phyloP scores from a whole-genome alignment of 2,797 vertebrate species.

The Chromis chromis region DNA sequence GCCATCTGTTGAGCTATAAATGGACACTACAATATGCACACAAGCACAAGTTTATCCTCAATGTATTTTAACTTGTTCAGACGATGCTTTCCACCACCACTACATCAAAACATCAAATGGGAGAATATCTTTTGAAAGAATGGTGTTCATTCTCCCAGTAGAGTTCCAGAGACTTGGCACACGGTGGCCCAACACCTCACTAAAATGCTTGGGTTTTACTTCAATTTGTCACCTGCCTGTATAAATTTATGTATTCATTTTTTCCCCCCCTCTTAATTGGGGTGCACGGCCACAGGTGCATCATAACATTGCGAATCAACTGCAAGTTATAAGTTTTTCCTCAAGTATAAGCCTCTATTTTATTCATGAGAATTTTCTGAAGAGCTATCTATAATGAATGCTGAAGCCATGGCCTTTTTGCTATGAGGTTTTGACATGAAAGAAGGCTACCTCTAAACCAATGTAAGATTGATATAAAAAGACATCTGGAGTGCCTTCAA shows the following conservation, averaged over 20 bases:
- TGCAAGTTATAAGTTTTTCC: slow-evolving; percentile 65
- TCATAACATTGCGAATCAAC: slow-evolving; percentile 46
- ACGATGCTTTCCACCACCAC: background rate
- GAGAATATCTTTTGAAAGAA: too few relatives aligned
- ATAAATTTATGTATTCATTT: background rate
- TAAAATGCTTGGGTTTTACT: too few relatives aligned
- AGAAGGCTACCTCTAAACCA: slow-evolving; percentile 81
- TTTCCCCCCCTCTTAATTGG: slow-evolving; percentile 21
- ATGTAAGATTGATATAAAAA: slow-evolving; percentile 82
- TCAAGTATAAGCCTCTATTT: slow-evolving; percentile 66
- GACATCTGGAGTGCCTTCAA: slow-evolving; percentile 83
- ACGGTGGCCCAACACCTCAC: too few relatives aligned
- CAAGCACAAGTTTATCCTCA: slow-evolving; percentile 1
- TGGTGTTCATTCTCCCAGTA: too few relatives aligned
- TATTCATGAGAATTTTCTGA: slow-evolving; percentile 77
- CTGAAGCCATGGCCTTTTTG: slow-evolving; percentile 78
- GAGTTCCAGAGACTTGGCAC: too few relatives aligned
- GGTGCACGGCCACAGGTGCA: slow-evolving; percentile 31
- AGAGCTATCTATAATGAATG: slow-evolving; percentile 80
- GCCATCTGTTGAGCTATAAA: slow-evolving; percentile 69
- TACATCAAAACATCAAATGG: background rate
- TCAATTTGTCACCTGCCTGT: too few relatives aligned
- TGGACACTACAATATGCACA: slow-evolving; percentile 28
- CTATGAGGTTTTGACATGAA: slow-evolving; percentile 83
- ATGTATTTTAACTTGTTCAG: background rate